Percentiles rank a stretch among this genome's conserved stretches.
phyloP scores from a whole-genome alignment of 2,113 vertebrate genomes.

The Psettodes erumei region DNA sequence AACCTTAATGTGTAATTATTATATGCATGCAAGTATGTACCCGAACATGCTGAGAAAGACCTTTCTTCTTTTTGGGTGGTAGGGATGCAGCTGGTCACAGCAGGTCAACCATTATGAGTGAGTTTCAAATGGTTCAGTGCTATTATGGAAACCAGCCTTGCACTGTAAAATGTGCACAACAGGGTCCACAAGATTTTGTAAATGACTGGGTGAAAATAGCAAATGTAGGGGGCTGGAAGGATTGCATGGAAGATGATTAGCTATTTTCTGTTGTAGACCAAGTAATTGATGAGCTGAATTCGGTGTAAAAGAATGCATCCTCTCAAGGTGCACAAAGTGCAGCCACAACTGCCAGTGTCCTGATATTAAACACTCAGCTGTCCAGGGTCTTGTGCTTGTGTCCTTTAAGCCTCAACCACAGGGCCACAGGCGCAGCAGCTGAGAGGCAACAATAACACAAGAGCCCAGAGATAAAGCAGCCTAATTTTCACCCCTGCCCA shows the following conservation, averaged over 20 bases:
- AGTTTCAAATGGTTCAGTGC: background rate
- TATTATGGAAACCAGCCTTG: background rate
- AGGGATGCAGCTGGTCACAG: background rate
- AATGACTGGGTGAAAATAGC: background rate
- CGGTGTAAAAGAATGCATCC: background rate
- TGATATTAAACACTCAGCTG: slow-evolving; percentile 17
- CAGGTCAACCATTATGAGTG: background rate
- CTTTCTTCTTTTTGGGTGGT: background rate
- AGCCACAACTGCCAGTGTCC: slow-evolving; percentile 10
- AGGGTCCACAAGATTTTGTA: background rate
- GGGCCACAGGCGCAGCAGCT: slow-evolving; percentile 15
- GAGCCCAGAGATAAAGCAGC: slow-evolving; percentile 44
- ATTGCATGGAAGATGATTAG: background rate
- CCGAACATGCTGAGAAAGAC: background rate
- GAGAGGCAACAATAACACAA: slow-evolving; percentile 47
- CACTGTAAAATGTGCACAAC: background rate
- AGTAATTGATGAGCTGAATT: background rate
- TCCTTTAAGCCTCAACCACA: slow-evolving; percentile 38
- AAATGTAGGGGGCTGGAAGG: background rate
- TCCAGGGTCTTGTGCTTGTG: background rate
- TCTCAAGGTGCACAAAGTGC: background rate
- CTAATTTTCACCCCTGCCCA: slow-evolving; percentile 56
- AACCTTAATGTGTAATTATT: too few relatives aligned
- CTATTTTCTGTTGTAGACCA: background rate
- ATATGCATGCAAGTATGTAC: background rate